Conservation (phyloP, 2,888 invertebrate genomes). For the Troglohyphantes excavatus region DNA sequence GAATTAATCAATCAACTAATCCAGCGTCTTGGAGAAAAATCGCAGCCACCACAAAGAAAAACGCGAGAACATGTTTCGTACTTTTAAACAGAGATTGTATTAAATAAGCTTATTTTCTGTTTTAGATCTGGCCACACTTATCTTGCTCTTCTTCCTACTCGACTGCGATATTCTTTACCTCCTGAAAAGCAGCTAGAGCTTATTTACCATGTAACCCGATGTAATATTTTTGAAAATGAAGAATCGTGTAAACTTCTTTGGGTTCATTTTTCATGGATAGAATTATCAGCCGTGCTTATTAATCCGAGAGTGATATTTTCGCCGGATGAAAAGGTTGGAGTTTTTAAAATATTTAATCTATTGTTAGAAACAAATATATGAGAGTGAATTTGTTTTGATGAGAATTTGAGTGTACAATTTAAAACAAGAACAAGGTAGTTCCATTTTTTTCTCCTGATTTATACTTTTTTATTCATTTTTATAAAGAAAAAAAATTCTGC, state of each 20-base stretch:
- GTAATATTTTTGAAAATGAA: constrained; percentile 92
- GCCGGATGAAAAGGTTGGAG: constrained; percentile 23
- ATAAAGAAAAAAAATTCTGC: too few species aligned
- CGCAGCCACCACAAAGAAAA: too few species aligned
- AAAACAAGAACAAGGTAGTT: too few species aligned
- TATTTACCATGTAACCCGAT: constrained; percentile 96
- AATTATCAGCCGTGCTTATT: background rate
- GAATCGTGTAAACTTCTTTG: constrained; percentile 89
- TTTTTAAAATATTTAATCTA: background rate
- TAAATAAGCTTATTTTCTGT: constrained; percentile 2
- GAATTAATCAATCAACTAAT: too few species aligned
- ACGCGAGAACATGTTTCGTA: too few species aligned
- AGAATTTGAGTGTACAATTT: too few species aligned
- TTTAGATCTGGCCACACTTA: constrained; percentile 94
- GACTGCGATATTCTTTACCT: constrained; percentile 92
- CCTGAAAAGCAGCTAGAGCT: constrained; percentile 94
- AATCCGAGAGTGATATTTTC: constrained; percentile 8
- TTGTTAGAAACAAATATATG: too few species aligned
- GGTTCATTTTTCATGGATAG: constrained; percentile 84
- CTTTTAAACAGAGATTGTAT: too few species aligned
- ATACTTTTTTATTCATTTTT: too few species aligned
- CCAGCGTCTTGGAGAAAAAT: too few species aligned
- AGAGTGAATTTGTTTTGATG: too few species aligned
- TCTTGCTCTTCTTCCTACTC: constrained; percentile 93
- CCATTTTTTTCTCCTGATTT: too few species aligned